These are phyloP conservation scores for Caenorhabditis latens DNA, from an alignment of 1,140 invertebrate genomes.

Conservation along the genomic window DNA sequence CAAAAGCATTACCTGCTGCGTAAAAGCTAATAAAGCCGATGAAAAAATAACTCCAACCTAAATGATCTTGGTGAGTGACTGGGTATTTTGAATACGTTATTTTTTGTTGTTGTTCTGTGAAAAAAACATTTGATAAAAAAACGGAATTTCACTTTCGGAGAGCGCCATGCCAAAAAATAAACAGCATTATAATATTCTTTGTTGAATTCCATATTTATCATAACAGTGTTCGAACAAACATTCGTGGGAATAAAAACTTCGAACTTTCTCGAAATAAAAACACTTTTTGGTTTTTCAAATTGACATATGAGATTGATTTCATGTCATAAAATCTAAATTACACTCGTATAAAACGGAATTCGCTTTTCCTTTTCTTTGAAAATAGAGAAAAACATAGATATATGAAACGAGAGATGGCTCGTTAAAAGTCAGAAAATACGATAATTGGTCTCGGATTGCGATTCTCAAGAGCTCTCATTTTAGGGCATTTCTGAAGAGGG, in stretches of 20 bases:
- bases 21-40: no score
- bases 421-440: slow-evolving; percentile 48
- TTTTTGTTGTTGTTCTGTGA: no score
- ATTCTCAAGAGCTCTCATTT: neutral
- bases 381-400: neutral
- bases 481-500: neutral
- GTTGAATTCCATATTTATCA: no score
- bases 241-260: neutral
- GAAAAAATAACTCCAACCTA: no score
- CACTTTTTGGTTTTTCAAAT: neutral
- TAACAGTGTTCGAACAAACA: neutral
- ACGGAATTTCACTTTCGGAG: no score
- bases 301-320: neutral
- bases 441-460: slow-evolving; percentile 46
- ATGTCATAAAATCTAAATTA: neutral
- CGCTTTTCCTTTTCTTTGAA: neutral
- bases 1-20: no score
- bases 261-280: neutral
- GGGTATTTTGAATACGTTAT: no score
- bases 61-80: no score
- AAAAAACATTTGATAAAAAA: no score
- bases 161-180: no score
- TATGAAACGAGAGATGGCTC: slow-evolving; percentile 34
- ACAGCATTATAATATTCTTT: no score
- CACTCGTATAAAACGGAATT: neutral